Conservation (phyloP, 2,888 invertebrate species). For the Cheilosia impressa region DNA sequence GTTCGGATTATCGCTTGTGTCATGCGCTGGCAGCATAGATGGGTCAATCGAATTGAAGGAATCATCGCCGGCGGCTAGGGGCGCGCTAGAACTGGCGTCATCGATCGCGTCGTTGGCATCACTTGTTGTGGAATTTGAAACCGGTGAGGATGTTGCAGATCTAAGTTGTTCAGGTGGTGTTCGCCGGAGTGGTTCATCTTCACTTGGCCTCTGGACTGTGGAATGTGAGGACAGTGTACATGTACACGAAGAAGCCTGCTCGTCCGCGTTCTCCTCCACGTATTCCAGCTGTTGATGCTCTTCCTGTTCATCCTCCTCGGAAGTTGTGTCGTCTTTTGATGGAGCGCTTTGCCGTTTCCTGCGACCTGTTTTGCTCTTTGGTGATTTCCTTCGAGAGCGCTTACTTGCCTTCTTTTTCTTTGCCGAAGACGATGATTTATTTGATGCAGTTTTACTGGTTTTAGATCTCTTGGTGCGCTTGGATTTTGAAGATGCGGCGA, state of each 20-base stretch:
- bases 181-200: slow-evolving; percentile 25
- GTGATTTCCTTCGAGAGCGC: slow-evolving; percentile 54
- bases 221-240: slow-evolving; percentile 33
- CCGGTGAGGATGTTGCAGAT: slow-evolving; percentile 51
- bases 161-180: slow-evolving; percentile 23
- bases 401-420: slow-evolving; percentile 61
- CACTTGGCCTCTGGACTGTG: slow-evolving; percentile 18
- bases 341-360: slow-evolving; percentile 28
- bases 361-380: slow-evolving; percentile 31
- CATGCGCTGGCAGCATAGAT: slow-evolving; percentile 15
- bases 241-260: slow-evolving; percentile 22
- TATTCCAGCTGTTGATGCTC: slow-evolving; percentile 8
- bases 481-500: slow-evolving; percentile 41
- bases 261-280: neutral
- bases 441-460: slow-evolving; percentile 31
- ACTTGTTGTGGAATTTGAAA: slow-evolving; percentile 53
- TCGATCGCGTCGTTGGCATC: slow-evolving; percentile 50
- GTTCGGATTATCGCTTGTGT: slow-evolving; percentile 42
- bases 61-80: neutral
- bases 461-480: slow-evolving; percentile 49
- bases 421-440: slow-evolving; percentile 33
- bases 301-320: slow-evolving; percentile 35
- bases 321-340: slow-evolving; percentile 17
- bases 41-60: slow-evolving; percentile 13
- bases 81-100: slow-evolving; percentile 31